phyloP scores from a whole-genome alignment of 2,888 invertebrate species.

The Gastrophysa polygoni region DNA sequence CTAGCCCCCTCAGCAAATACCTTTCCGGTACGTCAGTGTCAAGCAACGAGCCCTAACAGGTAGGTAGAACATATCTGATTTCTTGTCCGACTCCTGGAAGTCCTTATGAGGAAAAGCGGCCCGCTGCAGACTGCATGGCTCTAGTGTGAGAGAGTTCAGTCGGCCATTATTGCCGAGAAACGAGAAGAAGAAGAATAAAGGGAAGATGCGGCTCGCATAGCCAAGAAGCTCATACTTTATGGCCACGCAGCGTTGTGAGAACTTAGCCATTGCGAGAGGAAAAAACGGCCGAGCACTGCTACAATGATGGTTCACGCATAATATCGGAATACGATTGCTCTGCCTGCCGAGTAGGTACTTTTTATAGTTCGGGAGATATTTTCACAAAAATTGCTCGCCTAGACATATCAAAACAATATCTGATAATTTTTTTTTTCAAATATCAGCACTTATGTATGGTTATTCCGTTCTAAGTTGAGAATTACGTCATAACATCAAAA shows the following conservation, averaged over 20 bases:
- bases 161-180: constrained; percentile 54
- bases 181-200: constrained; percentile 56
- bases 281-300: constrained; percentile 33
- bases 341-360: constrained; percentile 8
- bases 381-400: too few relatives aligned
- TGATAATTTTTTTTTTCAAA: too few relatives aligned
- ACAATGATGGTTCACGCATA: constrained; percentile 41
- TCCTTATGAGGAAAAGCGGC: constrained; percentile 52
- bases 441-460: too few relatives aligned
- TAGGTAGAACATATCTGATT: constrained; percentile 44
- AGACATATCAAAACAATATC: too few relatives aligned
- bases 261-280: constrained; percentile 37
- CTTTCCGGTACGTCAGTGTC: constrained; percentile 11
- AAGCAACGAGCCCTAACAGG: constrained; percentile 34
- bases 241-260: constrained; percentile 54
- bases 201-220: constrained; percentile 56
- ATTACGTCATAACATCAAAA: too few relatives aligned
- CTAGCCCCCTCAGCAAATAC: neutral
- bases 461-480: too few relatives aligned
- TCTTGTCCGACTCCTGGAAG: constrained; percentile 48
- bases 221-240: constrained; percentile 54
- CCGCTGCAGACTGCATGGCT: constrained; percentile 55
- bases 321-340: constrained; percentile 36
- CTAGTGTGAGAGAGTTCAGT: constrained; percentile 56
- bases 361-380: constrained; percentile 20